phyloP scores from a whole-genome alignment of 2,797 vertebrate species.

The Poecilia gillii region DNA sequence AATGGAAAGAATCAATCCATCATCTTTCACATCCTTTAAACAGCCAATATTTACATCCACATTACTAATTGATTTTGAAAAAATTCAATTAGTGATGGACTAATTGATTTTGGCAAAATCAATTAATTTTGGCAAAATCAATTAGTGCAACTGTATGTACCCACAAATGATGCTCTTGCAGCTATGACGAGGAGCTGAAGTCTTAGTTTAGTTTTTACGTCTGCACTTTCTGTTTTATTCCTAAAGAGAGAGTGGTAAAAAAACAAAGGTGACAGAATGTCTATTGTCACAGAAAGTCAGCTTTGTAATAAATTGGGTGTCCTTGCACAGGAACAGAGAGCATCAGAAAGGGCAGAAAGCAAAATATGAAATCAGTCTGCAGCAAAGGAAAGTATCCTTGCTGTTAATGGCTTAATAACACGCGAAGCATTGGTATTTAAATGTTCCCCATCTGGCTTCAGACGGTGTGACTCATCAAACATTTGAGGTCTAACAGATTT shows the following conservation, averaged over 20 bases:
- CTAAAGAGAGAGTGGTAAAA: not conserved
- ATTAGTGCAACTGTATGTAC: too few relatives aligned
- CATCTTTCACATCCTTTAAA: not conserved
- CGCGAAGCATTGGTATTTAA: constrained; percentile 41
- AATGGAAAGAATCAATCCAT: not conserved
- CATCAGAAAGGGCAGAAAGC: constrained; percentile 23
- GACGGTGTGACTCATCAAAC: constrained; percentile 63
- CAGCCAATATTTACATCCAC: not conserved
- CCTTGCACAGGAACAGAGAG: not conserved
- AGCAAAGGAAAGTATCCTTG: constrained; percentile 20
- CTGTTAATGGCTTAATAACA: constrained; percentile 32
- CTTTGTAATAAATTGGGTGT: constrained; percentile 16
- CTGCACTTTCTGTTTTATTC: not conserved
- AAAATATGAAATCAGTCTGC: constrained; percentile 19
- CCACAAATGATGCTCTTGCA: not conserved
- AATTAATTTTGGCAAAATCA: too few relatives aligned
- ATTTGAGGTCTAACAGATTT: constrained; percentile 34
- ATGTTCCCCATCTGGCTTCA: constrained; percentile 31
- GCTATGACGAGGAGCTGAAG: not conserved
- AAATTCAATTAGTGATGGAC: too few relatives aligned
- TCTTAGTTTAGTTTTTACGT: not conserved
- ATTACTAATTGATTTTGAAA: too few relatives aligned
- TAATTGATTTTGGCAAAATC: too few relatives aligned
- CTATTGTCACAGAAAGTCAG: constrained; percentile 13
- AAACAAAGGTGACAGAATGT: not conserved